These are phyloP conservation scores for Gonatopus flavifemur DNA, from an alignment of 1,140 invertebrate species.

Conservation along the genomic window DNA sequence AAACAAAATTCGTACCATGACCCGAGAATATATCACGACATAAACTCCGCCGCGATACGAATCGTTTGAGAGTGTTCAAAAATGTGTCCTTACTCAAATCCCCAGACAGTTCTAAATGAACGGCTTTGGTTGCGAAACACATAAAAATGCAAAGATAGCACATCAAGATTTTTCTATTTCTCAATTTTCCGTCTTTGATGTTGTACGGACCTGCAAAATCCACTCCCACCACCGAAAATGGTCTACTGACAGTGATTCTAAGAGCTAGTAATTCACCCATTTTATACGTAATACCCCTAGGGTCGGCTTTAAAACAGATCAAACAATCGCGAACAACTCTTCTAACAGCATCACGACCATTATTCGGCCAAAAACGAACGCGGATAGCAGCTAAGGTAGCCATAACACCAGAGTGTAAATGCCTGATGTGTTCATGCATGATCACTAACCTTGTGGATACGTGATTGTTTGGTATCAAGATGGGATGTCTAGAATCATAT, in stretches of 20 bases:
- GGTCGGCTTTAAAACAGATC: constrained; percentile 17
- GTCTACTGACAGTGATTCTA: constrained; percentile 25
- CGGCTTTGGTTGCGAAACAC: neutral
- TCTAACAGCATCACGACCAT: constrained; percentile 9
- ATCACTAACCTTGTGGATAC: neutral
- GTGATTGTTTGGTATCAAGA: neutral
- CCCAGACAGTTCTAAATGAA: neutral
- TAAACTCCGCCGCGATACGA: constrained; percentile 27
- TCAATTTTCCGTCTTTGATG: constrained; percentile 24
- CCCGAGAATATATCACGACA: constrained; percentile 48
- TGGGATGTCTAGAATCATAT: neutral
- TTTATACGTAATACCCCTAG: constrained; percentile 15
- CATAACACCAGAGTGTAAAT: constrained; percentile 18
- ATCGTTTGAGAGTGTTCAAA: constrained; percentile 20
- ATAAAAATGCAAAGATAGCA: neutral
- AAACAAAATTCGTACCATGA: constrained; percentile 19
- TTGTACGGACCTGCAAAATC: constrained; percentile 48
- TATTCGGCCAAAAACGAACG: constrained; percentile 28
- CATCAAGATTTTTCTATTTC: neutral
- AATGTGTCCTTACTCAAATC: constrained; percentile 20
- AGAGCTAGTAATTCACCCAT: constrained; percentile 43
- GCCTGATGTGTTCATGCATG: constrained; percentile 1
- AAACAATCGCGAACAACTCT: constrained; percentile 25
- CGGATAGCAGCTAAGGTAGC: constrained; percentile 7
- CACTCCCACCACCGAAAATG: constrained; percentile 43